These are phyloP conservation scores for Ganaspis brasiliensis DNA, from an alignment of 2,888 invertebrate genomes.

Conservation along the genomic window DNA sequence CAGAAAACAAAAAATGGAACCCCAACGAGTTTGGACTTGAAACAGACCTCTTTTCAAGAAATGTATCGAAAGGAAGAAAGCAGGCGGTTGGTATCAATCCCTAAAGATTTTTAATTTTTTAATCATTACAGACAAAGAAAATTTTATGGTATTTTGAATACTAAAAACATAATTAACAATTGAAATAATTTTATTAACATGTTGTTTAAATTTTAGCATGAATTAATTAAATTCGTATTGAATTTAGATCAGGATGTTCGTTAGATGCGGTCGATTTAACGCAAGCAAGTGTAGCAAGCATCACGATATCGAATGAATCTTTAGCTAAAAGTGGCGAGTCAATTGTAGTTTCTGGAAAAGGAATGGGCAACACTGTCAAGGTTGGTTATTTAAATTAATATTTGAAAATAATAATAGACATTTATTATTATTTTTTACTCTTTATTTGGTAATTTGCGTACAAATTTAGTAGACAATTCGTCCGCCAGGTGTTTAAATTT, in stretches of 20 bases:
- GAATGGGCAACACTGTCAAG: conserved; percentile 78
- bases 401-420: background rate
- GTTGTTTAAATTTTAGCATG: background rate
- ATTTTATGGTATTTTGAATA: too few relatives aligned
- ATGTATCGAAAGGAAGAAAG: conserved; percentile 72
- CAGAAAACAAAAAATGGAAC: conserved; percentile 72
- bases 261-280: conserved; percentile 70
- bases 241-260: conserved; percentile 70
- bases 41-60: conserved; percentile 75
- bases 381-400: conserved; percentile 60
- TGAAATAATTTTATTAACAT: too few relatives aligned
- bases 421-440: background rate
- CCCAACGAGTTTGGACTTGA: conserved; percentile 64
- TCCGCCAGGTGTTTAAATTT: too few relatives aligned
- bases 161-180: too few relatives aligned
- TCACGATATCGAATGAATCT: conserved; percentile 78
- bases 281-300: conserved; percentile 76
- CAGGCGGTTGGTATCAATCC: conserved; percentile 66
- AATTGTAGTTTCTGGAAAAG: conserved; percentile 77
- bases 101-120: background rate
- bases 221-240: conserved; percentile 35
- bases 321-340: conserved; percentile 77
- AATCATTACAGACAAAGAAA: too few relatives aligned
- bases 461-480: too few relatives aligned
- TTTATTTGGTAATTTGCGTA: too few relatives aligned